phyloP scores from a whole-genome alignment of 1,140 invertebrate species.

The Bombyx mandarina region DNA sequence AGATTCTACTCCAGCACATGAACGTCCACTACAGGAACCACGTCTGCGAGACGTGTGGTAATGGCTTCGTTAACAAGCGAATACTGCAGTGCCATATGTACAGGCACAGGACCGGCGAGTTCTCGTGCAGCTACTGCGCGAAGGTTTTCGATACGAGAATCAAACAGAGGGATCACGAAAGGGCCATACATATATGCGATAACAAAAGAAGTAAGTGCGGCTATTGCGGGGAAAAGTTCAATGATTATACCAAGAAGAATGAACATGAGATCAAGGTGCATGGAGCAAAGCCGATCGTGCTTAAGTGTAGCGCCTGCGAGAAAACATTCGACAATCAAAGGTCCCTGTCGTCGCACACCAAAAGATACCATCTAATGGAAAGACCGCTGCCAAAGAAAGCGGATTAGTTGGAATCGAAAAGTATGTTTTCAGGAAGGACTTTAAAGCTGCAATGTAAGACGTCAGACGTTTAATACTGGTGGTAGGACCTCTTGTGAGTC shows the following conservation, averaged over 20 bases:
- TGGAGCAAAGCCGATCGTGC: slow-evolving; percentile 26
- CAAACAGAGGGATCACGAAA: slow-evolving; percentile 39
- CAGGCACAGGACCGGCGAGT: slow-evolving; percentile 37
- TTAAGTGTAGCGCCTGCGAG: slow-evolving; percentile 41
- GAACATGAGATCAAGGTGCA: slow-evolving; percentile 41
- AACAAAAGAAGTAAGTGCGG: slow-evolving; percentile 43
- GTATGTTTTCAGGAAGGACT: too few relatives aligned
- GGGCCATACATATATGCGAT: slow-evolving; percentile 30
- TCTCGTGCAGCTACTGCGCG: slow-evolving; percentile 31
- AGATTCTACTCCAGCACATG: slow-evolving; percentile 47
- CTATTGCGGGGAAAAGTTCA: slow-evolving; percentile 46
- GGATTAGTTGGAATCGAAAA: background rate
- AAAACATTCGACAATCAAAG: slow-evolving; percentile 45
- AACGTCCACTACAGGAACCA: slow-evolving; percentile 43
- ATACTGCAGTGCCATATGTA: slow-evolving; percentile 35
- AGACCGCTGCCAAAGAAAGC: slow-evolving; percentile 8
- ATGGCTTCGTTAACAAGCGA: slow-evolving; percentile 38
- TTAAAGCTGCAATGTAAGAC: too few relatives aligned
- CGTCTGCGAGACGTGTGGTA: slow-evolving; percentile 30
- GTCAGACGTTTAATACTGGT: too few relatives aligned
- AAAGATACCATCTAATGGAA: slow-evolving; percentile 35
- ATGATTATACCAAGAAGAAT: slow-evolving; percentile 45
- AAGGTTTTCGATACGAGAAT: slow-evolving; percentile 39
- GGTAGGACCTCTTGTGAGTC: too few relatives aligned
- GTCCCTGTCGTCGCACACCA: slow-evolving; percentile 34